Evolutionary conservation across 2,888 invertebrate species (phyloP), one percentile per base, ranked within the genome.

Genomic region (Drosophila emarginata): DNA sequence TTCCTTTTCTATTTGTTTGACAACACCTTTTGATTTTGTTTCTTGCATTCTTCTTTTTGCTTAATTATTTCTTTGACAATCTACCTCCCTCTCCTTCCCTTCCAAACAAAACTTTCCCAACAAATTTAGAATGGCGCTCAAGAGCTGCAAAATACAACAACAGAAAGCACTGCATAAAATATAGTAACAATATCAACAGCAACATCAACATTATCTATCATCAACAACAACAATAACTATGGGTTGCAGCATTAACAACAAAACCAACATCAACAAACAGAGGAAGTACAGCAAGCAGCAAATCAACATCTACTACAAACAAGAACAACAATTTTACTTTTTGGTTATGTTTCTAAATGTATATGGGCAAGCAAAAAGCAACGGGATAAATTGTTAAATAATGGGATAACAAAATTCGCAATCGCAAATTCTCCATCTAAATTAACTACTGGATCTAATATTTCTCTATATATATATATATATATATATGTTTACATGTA

Each of bases 111-210:
- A 58, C 14, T 59, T 61, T 45, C 60, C 54, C 64, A 61, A 67
- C 62, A 61, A 64, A 54, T 70, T 57, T 58, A 85, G 91, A 91
- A 91, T 77, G 90, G 86, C 88, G 91, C 90, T 72, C 92, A 92
- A 79, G 91, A 91, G 82, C 90, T 92, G 79, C 91, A 91, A 84
- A 92, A 92, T 80, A 92, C 92, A 76, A 91, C 91, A 87, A 91
- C 92, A 70, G 92, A 92, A 89, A 92, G 92, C 88, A 90, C 89
- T 80, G 92, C 92, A 84, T 92, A 91, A 89, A 89, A 60, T 23
- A 37, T 54, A 66, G 50, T 60, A 60, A 59, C 50, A 54, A 45
- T 32, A 60, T 50, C 45, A 69, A 50, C 64, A 58, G 32, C 37
- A 56, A 54, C 58, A 51, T 37, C 52, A 56, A 40, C 28, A 40